phyloP scores from a whole-genome alignment of 2,797 vertebrate species.

The Onychomys leucogaster region DNA sequence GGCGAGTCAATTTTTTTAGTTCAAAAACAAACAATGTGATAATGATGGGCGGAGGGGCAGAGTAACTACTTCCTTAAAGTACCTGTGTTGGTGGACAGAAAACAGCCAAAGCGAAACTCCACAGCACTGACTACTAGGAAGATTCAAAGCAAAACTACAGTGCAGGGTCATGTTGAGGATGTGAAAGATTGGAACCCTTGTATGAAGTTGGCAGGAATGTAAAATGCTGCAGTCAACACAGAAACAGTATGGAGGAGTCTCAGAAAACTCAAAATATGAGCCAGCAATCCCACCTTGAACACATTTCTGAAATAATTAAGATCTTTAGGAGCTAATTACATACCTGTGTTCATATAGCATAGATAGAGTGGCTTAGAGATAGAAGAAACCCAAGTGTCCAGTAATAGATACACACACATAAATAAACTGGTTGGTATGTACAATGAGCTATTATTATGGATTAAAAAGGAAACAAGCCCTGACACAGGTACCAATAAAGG shows the following conservation, averaged over 20 bases:
- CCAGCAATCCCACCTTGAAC: not conserved
- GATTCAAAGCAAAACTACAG: not conserved
- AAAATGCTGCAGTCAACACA: not conserved
- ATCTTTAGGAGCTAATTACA: not conserved
- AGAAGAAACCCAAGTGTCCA: not conserved
- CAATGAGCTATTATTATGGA: not conserved
- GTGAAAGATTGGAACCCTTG: not conserved
- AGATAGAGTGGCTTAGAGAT: not conserved
- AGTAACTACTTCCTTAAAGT: constrained; percentile 11
- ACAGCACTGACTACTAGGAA: not conserved
- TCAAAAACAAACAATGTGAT: not conserved
- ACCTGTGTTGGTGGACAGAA: not conserved
- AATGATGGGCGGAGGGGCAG: not conserved
- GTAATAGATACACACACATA: not conserved
- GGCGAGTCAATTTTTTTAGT: constrained; percentile 5
- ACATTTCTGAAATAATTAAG: not conserved
- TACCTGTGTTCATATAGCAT: not conserved
- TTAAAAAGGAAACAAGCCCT: not conserved
- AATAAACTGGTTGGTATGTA: not conserved
- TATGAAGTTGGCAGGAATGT: not conserved
- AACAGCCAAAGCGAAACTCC: not conserved
- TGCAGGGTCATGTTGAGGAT: not conserved
- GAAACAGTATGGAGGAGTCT: not conserved
- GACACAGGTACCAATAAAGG: not conserved
- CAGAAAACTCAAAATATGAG: constrained; percentile 12